Percentiles rank a stretch among this genome's conserved stretches.
phyloP scores from a whole-genome alignment of 2,797 vertebrate genomes.

The Enteromius afrohamiltoni region DNA sequence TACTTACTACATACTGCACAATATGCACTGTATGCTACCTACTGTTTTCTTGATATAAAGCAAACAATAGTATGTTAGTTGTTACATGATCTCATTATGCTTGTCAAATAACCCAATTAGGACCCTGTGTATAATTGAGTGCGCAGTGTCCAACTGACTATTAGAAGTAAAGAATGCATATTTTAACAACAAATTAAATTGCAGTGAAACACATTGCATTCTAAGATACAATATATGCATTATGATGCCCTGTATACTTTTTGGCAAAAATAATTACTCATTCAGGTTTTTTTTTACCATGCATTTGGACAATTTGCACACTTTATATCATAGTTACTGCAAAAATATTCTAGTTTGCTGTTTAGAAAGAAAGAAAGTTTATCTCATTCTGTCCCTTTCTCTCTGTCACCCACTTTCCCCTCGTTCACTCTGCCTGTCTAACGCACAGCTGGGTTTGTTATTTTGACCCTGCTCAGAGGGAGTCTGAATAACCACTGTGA shows the following conservation, averaged over 20 bases:
- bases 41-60: not conserved
- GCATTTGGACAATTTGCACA: not conserved
- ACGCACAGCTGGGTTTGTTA: constrained; percentile 28
- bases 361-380: not conserved
- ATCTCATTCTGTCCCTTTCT: not conserved
- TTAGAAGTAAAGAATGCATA: not conserved
- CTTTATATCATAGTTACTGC: not conserved
- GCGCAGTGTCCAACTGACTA: not conserved
- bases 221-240: too few species aligned
- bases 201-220: not conserved
- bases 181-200: not conserved
- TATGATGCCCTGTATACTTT: not conserved
- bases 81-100: not conserved
- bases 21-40: not conserved
- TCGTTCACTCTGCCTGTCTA: constrained; percentile 13
- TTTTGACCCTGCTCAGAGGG: constrained; percentile 26
- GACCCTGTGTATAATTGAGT: not conserved
- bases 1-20: not conserved
- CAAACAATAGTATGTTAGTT: not conserved
- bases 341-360: constrained; percentile 2
- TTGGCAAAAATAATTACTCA: too few species aligned
- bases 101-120: not conserved
- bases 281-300: not conserved
- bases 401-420: constrained; percentile 4
- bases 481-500: constrained; percentile 33